Base-by-base conservation (phyloP, 2,888 invertebrate species). In the Microplitis deprimator region DNA sequence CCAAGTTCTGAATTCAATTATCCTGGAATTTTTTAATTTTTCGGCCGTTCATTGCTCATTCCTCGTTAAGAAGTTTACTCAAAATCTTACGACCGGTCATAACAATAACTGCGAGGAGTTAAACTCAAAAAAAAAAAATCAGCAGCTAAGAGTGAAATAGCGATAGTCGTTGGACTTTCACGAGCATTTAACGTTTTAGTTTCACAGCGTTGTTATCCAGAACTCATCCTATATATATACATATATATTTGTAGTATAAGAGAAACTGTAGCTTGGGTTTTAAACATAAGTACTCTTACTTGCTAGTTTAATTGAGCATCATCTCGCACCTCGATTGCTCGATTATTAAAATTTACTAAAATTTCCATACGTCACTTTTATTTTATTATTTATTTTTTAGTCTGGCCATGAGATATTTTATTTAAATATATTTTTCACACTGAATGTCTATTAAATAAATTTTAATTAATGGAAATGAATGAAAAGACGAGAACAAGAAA, bases 91-190 rank as follows among this genome's bases (percentile, higher is more conserved):
- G 77, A 77, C 73, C 62, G 64, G 68, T 68, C 61, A 65, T 77
- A 77, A 77, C 77, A 77, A 77, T 77, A 77, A 77, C 73, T 68
- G 60, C 5, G 41, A 77, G 71, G 77, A 73, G 72, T 68, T 65
- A 62, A 68, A 73, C 67, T 50, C 6, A 50, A 20, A 61, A 16
- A 67, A 67, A 13, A 16, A 67, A 29, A 29, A 67, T 8, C 50
- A 50, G 50, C 13, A 50, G 13, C 50, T 50, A 50, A 13, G 50
- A 50, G 50, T 50, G 50, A 50, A 50, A 50, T 13, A 50, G 50
- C 5, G 50, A 50, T 50, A 50, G 50, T 50, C 50, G 50, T 50
- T 50, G 13, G 77, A 77, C 64, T 77, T 77, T 77, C 77, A 73
- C 62, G 73, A 72, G 73, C 72, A 50, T 77, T 77, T 77, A 73